phyloP scores from a whole-genome alignment of 1,140 invertebrate genomes.

The Anastatus disparis region DNA sequence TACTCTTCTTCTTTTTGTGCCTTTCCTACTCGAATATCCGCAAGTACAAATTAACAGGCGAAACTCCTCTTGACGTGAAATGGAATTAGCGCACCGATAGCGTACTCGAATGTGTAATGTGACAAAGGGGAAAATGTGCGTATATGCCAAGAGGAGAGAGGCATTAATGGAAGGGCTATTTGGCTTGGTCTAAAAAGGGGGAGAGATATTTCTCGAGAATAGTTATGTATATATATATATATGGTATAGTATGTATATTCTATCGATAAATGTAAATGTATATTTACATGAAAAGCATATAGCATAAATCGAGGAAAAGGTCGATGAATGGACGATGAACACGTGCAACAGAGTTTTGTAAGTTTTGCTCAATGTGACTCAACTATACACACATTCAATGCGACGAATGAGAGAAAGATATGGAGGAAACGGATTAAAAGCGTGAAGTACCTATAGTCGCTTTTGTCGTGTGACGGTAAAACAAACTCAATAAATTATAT shows the following conservation, averaged over 20 bases:
- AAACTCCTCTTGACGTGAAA: not conserved
- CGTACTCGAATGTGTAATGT: conserved; percentile 11
- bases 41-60: conserved; percentile 36
- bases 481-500: conserved; percentile 19
- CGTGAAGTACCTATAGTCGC: not conserved
- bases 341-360: not conserved
- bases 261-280: too few relatives aligned
- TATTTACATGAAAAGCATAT: too few relatives aligned
- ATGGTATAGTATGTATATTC: too few relatives aligned
- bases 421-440: not conserved
- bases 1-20: too few relatives aligned
- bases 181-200: too few relatives aligned
- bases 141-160: not conserved
- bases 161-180: not conserved
- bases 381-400: not conserved
- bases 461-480: too few relatives aligned
- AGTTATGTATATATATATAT: too few relatives aligned
- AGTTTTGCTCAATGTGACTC: too few relatives aligned
- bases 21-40: conserved; percentile 25
- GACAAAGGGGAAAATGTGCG: too few relatives aligned
- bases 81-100: conserved; percentile 32
- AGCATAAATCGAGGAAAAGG: too few relatives aligned
- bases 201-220: not conserved
- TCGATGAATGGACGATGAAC: too few relatives aligned
- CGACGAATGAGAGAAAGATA: not conserved